Conservation (phyloP, 1,140 invertebrate species). For the Xylocopa sonorina region DNA sequence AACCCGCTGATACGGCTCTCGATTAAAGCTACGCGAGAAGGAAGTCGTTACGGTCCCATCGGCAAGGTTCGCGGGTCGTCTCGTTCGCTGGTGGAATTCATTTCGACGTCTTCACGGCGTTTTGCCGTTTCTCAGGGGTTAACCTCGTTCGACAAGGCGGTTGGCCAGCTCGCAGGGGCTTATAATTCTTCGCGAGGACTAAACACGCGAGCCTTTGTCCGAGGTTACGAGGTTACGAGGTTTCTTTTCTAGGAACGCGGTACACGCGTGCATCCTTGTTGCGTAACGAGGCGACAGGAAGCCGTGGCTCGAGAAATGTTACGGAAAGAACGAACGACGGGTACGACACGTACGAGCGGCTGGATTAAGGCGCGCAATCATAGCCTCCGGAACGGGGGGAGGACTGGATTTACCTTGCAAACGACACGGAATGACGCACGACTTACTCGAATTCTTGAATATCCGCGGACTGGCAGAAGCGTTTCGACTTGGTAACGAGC, state of each 20-base stretch:
- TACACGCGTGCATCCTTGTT: not conserved
- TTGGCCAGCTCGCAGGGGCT: not conserved
- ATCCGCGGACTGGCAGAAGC: not conserved
- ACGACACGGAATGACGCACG: not conserved
- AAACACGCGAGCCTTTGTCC: not conserved
- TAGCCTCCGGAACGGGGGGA: not conserved
- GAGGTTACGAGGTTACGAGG: not conserved
- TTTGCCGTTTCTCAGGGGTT: constrained; percentile 13
- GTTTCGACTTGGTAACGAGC: not conserved
- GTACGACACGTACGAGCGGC: not conserved
- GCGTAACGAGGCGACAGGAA: constrained; percentile 21
- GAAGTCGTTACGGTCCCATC: constrained; percentile 60
- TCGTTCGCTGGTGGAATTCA: constrained; percentile 52
- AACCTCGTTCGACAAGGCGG: not conserved
- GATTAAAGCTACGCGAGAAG: constrained; percentile 60
- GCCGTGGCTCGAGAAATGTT: not conserved
- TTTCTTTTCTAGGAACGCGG: no score
- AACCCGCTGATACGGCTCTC: constrained; percentile 34
- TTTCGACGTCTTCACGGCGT: constrained; percentile 41
- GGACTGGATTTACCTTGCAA: not conserved
- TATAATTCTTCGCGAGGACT: not conserved
- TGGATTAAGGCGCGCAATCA: constrained; percentile 4
- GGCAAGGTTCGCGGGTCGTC: no score
- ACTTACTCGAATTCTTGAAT: constrained; percentile 14
- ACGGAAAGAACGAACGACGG: not conserved